Evolutionary conservation across 2,797 vertebrate species (phyloP).

Genomic region (Caiman crocodilus): DNA sequence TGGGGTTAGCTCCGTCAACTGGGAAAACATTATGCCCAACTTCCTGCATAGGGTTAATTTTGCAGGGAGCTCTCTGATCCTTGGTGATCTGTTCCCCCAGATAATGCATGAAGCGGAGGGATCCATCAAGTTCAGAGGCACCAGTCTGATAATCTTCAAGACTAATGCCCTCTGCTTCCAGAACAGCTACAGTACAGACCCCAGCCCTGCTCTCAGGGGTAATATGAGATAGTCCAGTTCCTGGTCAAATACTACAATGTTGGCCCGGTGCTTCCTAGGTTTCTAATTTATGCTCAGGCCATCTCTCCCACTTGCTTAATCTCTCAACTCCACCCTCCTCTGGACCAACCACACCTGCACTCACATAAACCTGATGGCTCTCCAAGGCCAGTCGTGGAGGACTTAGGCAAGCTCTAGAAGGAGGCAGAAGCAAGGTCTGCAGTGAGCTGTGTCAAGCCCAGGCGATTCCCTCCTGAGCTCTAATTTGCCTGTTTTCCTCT

Average conservation of each 20-base stretch:
- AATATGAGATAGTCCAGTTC: background rate
- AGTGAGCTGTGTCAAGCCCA: background rate
- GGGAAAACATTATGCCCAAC: background rate
- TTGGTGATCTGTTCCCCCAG: background rate
- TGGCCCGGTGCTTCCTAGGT: background rate
- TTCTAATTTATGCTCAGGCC: background rate
- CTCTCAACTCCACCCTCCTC: background rate
- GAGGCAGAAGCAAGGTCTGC: background rate
- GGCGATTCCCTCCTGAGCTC: background rate
- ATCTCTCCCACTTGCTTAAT: background rate
- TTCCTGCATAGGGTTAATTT: background rate
- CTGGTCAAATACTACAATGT: background rate
- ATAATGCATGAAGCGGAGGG: rapidly evolving
- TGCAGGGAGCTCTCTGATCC: rapidly evolving
- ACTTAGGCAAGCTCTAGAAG: background rate
- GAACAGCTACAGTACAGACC: background rate
- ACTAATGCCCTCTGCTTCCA: background rate
- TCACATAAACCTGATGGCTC: background rate
- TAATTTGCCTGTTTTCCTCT: background rate
- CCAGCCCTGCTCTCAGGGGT: background rate
- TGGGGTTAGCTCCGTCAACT: rapidly evolving
- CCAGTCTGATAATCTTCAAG: background rate
- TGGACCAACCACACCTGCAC: background rate
- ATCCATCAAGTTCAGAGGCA: background rate
- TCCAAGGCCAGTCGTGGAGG: background rate